phyloP scores from a whole-genome alignment of 2,797 vertebrate species.

The Anisognathus igniventris region DNA sequence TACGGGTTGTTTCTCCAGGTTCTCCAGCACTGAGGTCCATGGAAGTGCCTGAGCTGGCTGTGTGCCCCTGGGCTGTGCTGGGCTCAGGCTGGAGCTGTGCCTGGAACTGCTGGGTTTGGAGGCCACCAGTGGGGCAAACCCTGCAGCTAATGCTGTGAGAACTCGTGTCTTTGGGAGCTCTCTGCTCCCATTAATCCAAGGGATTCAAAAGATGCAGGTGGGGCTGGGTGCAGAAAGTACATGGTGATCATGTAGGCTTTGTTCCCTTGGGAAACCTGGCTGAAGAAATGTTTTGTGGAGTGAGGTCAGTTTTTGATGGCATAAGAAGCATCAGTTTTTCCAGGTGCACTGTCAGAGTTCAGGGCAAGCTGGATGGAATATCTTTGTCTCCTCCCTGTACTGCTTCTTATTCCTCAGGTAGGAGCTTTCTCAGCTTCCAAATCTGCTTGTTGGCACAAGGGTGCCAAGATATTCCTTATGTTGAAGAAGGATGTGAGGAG shows the following conservation, averaged over 20 bases:
- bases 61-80: fast-evolving
- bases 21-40: not conserved
- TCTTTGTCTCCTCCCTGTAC: not conserved
- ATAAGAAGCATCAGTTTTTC: not conserved
- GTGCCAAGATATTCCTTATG: not conserved
- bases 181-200: not conserved
- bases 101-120: not conserved
- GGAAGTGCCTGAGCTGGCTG: not conserved
- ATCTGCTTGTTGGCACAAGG: not conserved
- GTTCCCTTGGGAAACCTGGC: slow-evolving; percentile 15
- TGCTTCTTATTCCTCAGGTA: not conserved
- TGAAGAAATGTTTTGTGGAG: not conserved
- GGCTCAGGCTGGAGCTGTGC: not conserved
- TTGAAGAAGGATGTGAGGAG: not conserved
- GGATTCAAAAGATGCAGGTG: slow-evolving; percentile 9
- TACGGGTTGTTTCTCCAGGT: not conserved
- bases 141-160: not conserved
- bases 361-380: not conserved
- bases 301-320: not conserved
- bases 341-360: not conserved
- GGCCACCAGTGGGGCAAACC: not conserved
- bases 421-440: not conserved
- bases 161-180: not conserved
- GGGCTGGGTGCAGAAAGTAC: not conserved
- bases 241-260: not conserved